Conservation (phyloP, 1,140 invertebrate genomes). For the Drosophila insularis region DNA sequence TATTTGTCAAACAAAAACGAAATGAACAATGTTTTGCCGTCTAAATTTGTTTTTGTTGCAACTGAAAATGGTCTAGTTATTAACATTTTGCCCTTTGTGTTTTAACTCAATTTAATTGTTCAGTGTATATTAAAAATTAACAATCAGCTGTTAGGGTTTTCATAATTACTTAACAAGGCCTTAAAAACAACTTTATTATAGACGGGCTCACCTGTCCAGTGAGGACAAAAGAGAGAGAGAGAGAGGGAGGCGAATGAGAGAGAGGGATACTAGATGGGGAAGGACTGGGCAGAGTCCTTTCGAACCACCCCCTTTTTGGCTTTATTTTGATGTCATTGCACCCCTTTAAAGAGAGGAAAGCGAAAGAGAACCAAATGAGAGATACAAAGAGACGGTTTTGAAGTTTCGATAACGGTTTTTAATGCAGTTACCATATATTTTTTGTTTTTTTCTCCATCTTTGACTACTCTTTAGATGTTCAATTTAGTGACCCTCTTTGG, state of each 20-base stretch:
- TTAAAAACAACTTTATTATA: background rate
- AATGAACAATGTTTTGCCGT: too few relatives aligned
- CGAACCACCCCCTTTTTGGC: constrained; percentile 8
- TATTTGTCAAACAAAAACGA: too few relatives aligned
- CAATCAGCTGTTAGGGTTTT: constrained; percentile 51
- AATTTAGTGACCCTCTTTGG: constrained; percentile 10
- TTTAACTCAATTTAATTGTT: background rate
- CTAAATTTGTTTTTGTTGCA: background rate
- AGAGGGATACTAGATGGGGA: background rate
- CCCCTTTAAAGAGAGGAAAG: background rate
- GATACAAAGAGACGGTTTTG: constrained; percentile 20
- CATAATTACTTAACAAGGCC: constrained; percentile 21
- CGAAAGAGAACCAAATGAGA: background rate
- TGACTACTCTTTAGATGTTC: background rate
- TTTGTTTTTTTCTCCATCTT: background rate
- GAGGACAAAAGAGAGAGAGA: background rate
- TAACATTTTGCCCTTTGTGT: background rate
- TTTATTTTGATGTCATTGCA: background rate
- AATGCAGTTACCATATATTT: background rate
- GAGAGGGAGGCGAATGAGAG: background rate
- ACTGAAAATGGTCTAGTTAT: background rate
- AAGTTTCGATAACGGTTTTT: background rate
- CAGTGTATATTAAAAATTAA: constrained; percentile 58
- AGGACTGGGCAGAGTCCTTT: background rate
- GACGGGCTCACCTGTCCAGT: background rate